phyloP scores from a whole-genome alignment of 2,797 vertebrate species.

The Esox masquinongy region DNA sequence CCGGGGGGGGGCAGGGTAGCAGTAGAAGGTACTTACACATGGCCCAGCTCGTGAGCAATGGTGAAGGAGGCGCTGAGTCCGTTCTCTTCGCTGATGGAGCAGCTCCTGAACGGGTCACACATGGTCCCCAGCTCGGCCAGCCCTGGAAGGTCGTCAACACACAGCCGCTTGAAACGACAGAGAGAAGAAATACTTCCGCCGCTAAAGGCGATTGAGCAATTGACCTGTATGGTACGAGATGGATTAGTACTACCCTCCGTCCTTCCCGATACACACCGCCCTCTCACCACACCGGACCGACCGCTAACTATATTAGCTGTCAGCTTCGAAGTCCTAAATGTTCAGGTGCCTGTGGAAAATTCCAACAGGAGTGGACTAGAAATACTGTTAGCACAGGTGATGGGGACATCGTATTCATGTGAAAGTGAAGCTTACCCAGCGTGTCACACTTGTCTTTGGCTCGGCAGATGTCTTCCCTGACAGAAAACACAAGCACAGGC shows the following conservation, averaged over 20 bases:
- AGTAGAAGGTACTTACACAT: slow-evolving; percentile 86
- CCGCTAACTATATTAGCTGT: slow-evolving; percentile 63
- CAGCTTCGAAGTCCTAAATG: slow-evolving; percentile 56
- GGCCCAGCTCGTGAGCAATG: slow-evolving; percentile 95
- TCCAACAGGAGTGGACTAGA: no score
- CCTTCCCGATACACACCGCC: slow-evolving; percentile 14
- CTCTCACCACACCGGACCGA: slow-evolving; percentile 49
- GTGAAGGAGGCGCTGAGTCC: slow-evolving; percentile 96
- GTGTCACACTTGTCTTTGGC: slow-evolving; percentile 96
- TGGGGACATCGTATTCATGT: slow-evolving; percentile 9
- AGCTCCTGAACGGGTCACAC: slow-evolving; percentile 92
- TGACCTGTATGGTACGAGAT: slow-evolving; percentile 52
- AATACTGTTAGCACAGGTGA: no score
- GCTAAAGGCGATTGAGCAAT: slow-evolving; percentile 62
- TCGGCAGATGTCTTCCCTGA: slow-evolving; percentile 96
- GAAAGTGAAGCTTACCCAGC: slow-evolving; percentile 76
- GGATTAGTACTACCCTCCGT: slow-evolving; percentile 49
- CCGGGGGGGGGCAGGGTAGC: slow-evolving; percentile 4
- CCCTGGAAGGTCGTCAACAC: slow-evolving; percentile 69
- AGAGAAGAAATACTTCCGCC: slow-evolving; percentile 15
- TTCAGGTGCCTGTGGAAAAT: slow-evolving; percentile 44
- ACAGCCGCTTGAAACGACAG: slow-evolving; percentile 31
- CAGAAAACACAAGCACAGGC: slow-evolving; percentile 24
- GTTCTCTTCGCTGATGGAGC: slow-evolving; percentile 97
- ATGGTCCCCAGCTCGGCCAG: slow-evolving; percentile 95